phyloP scores from a whole-genome alignment of 2,113 vertebrate species.

The Pachypanchax playfairii region DNA sequence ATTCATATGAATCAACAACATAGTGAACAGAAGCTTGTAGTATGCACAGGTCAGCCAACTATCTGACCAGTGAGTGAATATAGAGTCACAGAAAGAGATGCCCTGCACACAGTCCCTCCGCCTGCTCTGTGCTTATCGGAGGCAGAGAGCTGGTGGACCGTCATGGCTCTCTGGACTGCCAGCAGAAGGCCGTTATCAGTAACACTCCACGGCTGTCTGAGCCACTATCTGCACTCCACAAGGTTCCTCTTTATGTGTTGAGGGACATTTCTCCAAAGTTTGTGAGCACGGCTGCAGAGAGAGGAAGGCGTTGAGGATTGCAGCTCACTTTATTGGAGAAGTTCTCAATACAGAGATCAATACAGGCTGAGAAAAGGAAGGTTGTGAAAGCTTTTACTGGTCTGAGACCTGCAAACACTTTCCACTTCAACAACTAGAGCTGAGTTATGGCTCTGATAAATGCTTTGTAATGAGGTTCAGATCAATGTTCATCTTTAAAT shows the following conservation, averaged over 20 bases:
- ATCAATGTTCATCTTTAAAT: background rate
- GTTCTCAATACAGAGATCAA: constrained; percentile 44
- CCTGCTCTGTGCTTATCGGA: constrained; percentile 60
- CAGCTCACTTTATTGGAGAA: constrained; percentile 34
- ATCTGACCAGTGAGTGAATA: constrained; percentile 31
- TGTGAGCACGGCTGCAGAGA: constrained; percentile 18
- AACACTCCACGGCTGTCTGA: constrained; percentile 57
- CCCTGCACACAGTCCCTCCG: constrained; percentile 9
- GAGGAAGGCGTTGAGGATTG: constrained; percentile 23
- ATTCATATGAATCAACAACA: constrained; percentile 22
- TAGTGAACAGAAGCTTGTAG: constrained; percentile 8
- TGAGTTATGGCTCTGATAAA: constrained; percentile 8
- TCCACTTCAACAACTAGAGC: background rate
- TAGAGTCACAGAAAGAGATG: constrained; percentile 34
- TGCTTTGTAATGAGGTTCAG: background rate
- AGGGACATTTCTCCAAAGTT: constrained; percentile 38
- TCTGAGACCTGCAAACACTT: constrained; percentile 13
- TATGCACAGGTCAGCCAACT: constrained; percentile 18
- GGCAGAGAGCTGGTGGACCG: constrained; percentile 44
- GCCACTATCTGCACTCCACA: constrained; percentile 62
- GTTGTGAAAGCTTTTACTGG: constrained; percentile 21
- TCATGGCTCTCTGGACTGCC: constrained; percentile 66
- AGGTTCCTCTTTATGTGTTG: constrained; percentile 55
- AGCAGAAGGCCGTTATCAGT: constrained; percentile 69
- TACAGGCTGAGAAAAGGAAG: constrained; percentile 7